Evolutionary conservation across 2,888 invertebrate species (phyloP).

Genomic region (Linhomoeus sp.): DNA sequence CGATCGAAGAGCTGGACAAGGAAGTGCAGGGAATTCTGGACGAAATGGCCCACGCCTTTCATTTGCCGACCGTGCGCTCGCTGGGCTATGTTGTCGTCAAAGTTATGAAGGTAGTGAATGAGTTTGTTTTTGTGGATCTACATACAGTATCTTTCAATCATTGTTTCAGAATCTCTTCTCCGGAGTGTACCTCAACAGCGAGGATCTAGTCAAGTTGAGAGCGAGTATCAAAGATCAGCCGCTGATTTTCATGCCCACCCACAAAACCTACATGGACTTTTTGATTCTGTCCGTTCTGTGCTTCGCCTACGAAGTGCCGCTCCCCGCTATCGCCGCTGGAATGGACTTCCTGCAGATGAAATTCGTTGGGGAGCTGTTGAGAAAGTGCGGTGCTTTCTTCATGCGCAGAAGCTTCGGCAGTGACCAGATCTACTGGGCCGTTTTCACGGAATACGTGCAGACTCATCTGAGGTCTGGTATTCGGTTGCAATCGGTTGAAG

Average conservation of each 20-base stretch:
- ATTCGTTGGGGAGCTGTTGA: constrained; percentile 61
- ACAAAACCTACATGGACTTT: constrained; percentile 90
- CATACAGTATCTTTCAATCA: too few species aligned
- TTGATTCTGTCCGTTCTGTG: constrained; percentile 74
- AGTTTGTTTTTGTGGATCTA: too few species aligned
- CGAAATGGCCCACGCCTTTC: constrained; percentile 64
- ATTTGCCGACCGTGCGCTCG: constrained; percentile 56
- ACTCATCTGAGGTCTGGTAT: constrained; percentile 45
- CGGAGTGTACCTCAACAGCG: constrained; percentile 60
- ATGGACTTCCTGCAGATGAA: constrained; percentile 83
- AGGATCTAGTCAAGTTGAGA: constrained; percentile 39
- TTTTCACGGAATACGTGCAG: constrained; percentile 77
- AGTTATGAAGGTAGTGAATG: too few species aligned
- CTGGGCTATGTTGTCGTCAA: constrained; percentile 47
- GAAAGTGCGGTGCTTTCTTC: constrained; percentile 59
- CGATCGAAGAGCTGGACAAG: constrained; percentile 38
- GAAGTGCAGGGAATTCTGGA: constrained; percentile 44
- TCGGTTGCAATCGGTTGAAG: too few species aligned
- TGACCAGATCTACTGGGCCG: constrained; percentile 69
- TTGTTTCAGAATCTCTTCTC: constrained; percentile 43
- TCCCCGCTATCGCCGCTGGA: constrained; percentile 90
- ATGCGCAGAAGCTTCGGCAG: constrained; percentile 21
- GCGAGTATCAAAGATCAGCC: constrained; percentile 17
- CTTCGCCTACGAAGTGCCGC: constrained; percentile 60
- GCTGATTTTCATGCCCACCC: constrained; percentile 71